Conservation (phyloP, 2,888 invertebrate species). For the Ariolimax columbianus region DNA sequence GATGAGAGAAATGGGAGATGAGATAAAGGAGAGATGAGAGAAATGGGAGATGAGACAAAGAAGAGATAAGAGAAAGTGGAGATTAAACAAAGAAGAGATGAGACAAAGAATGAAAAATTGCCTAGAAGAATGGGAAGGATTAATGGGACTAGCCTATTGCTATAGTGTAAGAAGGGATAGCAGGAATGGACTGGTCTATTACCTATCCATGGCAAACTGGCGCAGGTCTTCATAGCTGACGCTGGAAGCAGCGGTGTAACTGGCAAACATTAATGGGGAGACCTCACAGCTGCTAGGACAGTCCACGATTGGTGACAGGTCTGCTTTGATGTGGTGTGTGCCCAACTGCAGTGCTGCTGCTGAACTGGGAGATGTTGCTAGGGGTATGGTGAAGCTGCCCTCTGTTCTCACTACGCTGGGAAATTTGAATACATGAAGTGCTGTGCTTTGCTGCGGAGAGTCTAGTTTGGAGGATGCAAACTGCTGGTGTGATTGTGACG, state of each 20-base stretch:
- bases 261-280: slow-evolving; percentile 75
- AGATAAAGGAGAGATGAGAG: no score
- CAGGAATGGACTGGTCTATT: slow-evolving; percentile 56
- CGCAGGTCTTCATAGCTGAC: slow-evolving; percentile 94
- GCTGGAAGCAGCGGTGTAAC: slow-evolving; percentile 82
- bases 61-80: background rate
- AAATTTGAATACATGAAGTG: slow-evolving; percentile 15
- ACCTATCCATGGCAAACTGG: slow-evolving; percentile 89
- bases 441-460: background rate
- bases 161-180: slow-evolving; percentile 41
- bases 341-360: slow-evolving; percentile 22
- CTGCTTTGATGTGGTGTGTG: background rate
- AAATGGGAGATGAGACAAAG: no score
- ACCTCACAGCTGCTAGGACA: slow-evolving; percentile 67
- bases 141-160: slow-evolving; percentile 13
- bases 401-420: background rate
- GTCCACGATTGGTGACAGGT: slow-evolving; percentile 8
- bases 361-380: background rate
- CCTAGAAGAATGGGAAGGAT: background rate
- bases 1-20: no score
- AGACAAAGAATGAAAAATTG: background rate
- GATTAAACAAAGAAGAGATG: no score
- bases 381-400: background rate
- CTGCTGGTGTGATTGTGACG: background rate
- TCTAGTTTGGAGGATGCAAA: background rate